Evolutionary conservation across 2,113 vertebrate species (phyloP).

Genomic region (Perca fluviatilis): DNA sequence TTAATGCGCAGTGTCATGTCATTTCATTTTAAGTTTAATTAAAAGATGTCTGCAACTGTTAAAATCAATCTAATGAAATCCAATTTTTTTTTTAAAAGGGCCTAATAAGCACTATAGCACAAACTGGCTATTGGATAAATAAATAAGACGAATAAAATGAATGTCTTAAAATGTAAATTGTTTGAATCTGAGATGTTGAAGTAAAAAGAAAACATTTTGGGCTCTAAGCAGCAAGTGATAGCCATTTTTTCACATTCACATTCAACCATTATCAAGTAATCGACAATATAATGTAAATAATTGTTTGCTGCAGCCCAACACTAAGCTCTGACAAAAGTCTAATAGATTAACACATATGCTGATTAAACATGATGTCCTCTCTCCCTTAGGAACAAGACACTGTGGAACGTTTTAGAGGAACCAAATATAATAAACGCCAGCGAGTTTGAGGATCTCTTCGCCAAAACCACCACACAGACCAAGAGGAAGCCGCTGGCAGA

Average conservation of each 20-base stretch:
- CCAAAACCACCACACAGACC: constrained; percentile 89
- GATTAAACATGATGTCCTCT: background rate
- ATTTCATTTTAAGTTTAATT: background rate
- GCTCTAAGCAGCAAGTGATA: no score
- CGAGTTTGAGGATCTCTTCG: constrained; percentile 96
- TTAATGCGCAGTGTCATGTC: background rate
- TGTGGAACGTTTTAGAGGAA: constrained; percentile 94
- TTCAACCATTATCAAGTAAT: background rate
- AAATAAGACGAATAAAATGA: background rate
- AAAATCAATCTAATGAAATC: background rate
- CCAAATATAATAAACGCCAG: constrained; percentile 88
- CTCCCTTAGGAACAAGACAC: constrained; percentile 76
- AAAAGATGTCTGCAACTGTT: background rate
- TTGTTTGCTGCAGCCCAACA: no score
- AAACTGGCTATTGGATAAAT: background rate
- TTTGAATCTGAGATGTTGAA: background rate
- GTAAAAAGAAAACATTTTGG: background rate
- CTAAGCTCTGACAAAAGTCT: background rate
- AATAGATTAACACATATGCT: background rate
- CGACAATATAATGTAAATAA: no score
- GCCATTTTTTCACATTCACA: background rate
- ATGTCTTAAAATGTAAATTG: background rate
- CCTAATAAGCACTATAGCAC: background rate
- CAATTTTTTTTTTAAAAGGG: background rate
- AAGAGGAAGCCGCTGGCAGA: constrained; percentile 95